These are phyloP conservation scores for Gallirallus australis DNA, from an alignment of 2,797 vertebrate species.

Conservation along the genomic window DNA sequence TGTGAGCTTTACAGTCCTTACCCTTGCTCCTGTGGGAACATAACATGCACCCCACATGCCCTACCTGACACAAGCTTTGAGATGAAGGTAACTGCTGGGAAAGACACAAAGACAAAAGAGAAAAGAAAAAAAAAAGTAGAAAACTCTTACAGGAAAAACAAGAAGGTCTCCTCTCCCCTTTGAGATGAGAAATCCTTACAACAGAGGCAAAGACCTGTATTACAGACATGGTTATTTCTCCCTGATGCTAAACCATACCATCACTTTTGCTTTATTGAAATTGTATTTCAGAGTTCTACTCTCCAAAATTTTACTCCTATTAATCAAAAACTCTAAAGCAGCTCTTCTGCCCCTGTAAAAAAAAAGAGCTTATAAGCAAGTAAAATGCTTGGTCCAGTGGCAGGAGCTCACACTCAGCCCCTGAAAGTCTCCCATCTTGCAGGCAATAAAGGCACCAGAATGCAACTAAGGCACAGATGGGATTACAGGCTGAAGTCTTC, in stretches of 20 bases:
- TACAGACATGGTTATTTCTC: not conserved
- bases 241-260: not conserved
- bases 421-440: not conserved
- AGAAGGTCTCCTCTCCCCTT: not conserved
- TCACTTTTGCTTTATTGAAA: not conserved
- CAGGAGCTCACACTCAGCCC: not conserved
- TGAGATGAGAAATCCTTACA: not conserved
- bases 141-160: not conserved
- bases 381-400: not conserved
- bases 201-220: not conserved
- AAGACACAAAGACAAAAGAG: not conserved
- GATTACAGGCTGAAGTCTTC: slow-evolving; percentile 25
- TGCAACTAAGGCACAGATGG: not conserved
- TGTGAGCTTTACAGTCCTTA: not conserved
- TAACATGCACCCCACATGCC: not conserved
- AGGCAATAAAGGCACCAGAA: not conserved
- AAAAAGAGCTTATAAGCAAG: not conserved
- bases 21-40: not conserved
- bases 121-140: not conserved
- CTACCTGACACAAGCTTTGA: not conserved
- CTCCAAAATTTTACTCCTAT: not conserved
- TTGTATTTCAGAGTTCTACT: not conserved
- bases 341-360: not conserved
- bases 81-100: not conserved
- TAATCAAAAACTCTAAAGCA: not conserved